Evolutionary conservation across 2,888 invertebrate genomes (phyloP).

Genomic region (Mycogona germanica): DNA sequence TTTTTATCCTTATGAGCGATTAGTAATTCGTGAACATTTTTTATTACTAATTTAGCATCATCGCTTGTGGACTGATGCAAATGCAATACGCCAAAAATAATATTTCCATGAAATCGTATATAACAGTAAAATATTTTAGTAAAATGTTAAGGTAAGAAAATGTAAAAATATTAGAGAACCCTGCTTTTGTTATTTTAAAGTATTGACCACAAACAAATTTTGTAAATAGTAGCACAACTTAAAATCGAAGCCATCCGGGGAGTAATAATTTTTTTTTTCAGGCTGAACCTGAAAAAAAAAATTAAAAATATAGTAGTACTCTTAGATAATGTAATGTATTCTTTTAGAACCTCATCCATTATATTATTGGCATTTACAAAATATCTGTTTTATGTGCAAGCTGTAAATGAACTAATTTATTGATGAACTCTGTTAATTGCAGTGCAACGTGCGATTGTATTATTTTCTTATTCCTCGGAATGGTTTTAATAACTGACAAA

Average conservation of each 20-base stretch:
- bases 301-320: too few relatives aligned
- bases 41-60: constrained; percentile 34
- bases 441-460: constrained; percentile 42
- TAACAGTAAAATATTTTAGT: constrained; percentile 42
- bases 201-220: too few relatives aligned
- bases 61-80: constrained; percentile 43
- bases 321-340: too few relatives aligned
- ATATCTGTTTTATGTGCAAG: too few relatives aligned
- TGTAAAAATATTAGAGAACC: not conserved
- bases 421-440: constrained; percentile 20
- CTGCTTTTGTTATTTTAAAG: too few relatives aligned
- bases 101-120: constrained; percentile 41
- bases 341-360: too few relatives aligned
- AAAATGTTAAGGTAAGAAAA: constrained; percentile 39
- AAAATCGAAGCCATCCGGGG: too few relatives aligned
- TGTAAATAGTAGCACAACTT: too few relatives aligned
- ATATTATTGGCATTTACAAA: too few relatives aligned
- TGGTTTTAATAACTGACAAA: constrained; percentile 38
- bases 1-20: constrained; percentile 4
- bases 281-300: too few relatives aligned
- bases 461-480: constrained; percentile 45
- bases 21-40: too few relatives aligned
- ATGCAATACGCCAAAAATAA: constrained; percentile 43
- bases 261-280: too few relatives aligned
- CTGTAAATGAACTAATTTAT: not conserved